Conservation (phyloP, 1,140 invertebrate species). For the Daktulosphaira vitifoliae region DNA sequence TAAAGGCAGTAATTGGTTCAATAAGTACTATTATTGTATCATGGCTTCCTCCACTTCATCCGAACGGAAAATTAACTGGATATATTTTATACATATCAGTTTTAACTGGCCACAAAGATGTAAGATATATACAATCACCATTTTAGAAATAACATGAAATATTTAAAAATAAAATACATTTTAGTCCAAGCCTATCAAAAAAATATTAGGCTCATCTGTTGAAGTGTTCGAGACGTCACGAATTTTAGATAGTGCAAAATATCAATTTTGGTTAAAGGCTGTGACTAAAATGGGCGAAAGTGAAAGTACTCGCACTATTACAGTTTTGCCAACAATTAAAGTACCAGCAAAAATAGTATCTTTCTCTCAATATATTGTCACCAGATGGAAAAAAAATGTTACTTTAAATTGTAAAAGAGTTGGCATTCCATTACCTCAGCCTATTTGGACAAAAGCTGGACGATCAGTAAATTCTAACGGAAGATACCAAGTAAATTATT, state of each 20-base stretch:
- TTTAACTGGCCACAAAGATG: slow-evolving; percentile 61
- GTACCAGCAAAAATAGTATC: slow-evolving; percentile 74
- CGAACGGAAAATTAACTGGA: slow-evolving; percentile 66
- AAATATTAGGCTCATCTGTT: slow-evolving; percentile 39
- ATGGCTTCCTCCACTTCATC: slow-evolving; percentile 67
- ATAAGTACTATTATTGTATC: slow-evolving; percentile 76
- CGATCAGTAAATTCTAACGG: slow-evolving; percentile 38
- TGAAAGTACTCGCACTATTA: slow-evolving; percentile 63
- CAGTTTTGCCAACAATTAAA: slow-evolving; percentile 65
- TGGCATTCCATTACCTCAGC: slow-evolving; percentile 54
- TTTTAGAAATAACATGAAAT: too few relatives aligned
- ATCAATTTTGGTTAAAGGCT: slow-evolving; percentile 74
- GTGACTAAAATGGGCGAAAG: slow-evolving; percentile 73
- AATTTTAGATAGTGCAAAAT: slow-evolving; percentile 59
- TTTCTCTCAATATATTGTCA: slow-evolving; percentile 65
- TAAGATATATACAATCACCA: slow-evolving; percentile 39
- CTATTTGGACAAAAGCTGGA: slow-evolving; percentile 37
- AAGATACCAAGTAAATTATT: slow-evolving; percentile 38
- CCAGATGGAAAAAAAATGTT: slow-evolving; percentile 76
- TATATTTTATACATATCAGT: slow-evolving; percentile 75
- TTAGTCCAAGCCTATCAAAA: slow-evolving; percentile 16
- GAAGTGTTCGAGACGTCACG: slow-evolving; percentile 62
- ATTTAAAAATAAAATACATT: too few relatives aligned
- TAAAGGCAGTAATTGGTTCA: slow-evolving; percentile 78
- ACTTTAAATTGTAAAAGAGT: slow-evolving; percentile 69